phyloP scores from a whole-genome alignment of 2,113 vertebrate genomes.

The Petromus typicus region DNA sequence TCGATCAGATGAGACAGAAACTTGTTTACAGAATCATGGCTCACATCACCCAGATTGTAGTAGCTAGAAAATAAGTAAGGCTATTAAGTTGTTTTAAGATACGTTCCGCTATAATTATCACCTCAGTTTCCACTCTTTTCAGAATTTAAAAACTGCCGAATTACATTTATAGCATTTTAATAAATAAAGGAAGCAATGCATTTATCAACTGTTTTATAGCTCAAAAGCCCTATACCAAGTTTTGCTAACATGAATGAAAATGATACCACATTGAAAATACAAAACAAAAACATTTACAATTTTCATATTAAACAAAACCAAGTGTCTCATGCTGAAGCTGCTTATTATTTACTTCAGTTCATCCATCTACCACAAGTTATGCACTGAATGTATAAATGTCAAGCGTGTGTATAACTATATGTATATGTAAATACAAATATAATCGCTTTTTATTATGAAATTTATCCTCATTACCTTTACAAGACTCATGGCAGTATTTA shows the following conservation, averaged over 20 bases:
- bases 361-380: not conserved
- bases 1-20: constrained; percentile 96
- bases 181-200: constrained; percentile 12
- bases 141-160: constrained; percentile 22
- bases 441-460: not conserved
- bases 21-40: constrained; percentile 95
- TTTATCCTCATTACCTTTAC: not conserved
- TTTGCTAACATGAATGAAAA: constrained; percentile 9
- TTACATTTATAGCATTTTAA: not conserved
- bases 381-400: not conserved
- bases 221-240: not conserved
- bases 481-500: constrained; percentile 31
- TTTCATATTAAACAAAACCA: constrained; percentile 22
- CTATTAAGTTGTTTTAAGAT: constrained; percentile 60
- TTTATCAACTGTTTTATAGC: not conserved
- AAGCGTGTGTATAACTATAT: not conserved
- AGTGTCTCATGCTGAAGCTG: not conserved
- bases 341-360: constrained; percentile 6
- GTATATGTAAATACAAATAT: not conserved
- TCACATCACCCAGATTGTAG: constrained; percentile 95
- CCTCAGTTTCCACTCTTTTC: not conserved
- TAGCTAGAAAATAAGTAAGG: constrained; percentile 90
- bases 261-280: not conserved
- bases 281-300: constrained; percentile 22
- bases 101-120: constrained; percentile 32